phyloP scores from a whole-genome alignment of 2,113 vertebrate genomes.

The Nipponia nippon region DNA sequence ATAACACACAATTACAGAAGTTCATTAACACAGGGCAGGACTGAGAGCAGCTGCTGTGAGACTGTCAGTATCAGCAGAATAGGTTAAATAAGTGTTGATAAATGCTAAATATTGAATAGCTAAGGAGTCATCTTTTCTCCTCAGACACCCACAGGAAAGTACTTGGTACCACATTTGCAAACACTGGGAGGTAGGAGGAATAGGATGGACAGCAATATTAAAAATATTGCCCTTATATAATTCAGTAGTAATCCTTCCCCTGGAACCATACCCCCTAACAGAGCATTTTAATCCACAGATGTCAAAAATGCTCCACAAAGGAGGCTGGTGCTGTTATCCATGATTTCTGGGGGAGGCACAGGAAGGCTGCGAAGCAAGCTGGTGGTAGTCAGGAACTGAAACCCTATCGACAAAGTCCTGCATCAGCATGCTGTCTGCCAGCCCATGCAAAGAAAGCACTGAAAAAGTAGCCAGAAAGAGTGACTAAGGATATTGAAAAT shows the following conservation, averaged over 20 bases:
- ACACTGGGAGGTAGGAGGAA: not conserved
- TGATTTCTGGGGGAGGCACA: not conserved
- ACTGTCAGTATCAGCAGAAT: not conserved
- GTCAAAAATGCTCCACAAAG: not conserved
- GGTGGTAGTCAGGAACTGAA: not conserved
- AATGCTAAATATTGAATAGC: not conserved
- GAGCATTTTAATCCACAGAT: not conserved
- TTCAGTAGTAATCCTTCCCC: not conserved
- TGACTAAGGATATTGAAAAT: not conserved
- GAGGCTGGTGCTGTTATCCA: not conserved
- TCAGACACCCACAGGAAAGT: not conserved
- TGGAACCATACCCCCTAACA: not conserved
- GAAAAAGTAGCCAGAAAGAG: not conserved
- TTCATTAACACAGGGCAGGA: not conserved
- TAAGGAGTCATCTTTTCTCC: not conserved
- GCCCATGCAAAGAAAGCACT: fast-evolving
- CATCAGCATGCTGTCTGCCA: not conserved
- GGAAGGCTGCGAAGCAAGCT: not conserved
- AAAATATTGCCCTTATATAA: not conserved
- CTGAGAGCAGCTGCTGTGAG: not conserved
- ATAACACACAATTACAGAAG: not conserved
- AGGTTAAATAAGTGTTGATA: not conserved
- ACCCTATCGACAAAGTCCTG: not conserved
- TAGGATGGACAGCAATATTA: not conserved
- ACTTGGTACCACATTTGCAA: not conserved